Percentiles rank a stretch among this genome's conserved stretches.
phyloP scores from a whole-genome alignment of 2,797 vertebrate species.

The Pagetopsis macropterus region DNA sequence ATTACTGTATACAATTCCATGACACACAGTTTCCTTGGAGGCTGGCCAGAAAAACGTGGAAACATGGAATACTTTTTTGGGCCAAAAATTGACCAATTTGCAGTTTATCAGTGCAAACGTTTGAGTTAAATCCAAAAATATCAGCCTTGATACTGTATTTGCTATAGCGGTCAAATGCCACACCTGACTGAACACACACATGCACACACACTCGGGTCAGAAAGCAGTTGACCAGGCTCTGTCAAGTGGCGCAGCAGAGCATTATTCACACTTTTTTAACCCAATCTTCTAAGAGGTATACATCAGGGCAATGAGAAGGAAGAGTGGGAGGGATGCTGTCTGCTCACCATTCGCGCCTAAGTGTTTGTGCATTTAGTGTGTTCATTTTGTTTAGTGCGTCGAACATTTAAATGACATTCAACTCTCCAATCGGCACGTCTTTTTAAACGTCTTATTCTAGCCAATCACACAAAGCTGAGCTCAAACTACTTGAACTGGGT shows the following conservation, averaged over 20 bases:
- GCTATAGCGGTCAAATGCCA: not conserved
- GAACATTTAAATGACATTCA: conserved; percentile 27
- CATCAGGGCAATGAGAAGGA: not conserved
- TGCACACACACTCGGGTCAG: conserved; percentile 24
- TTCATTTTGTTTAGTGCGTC: conserved; percentile 28
- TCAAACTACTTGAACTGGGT: conserved; percentile 28
- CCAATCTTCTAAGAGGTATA: conserved; percentile 25
- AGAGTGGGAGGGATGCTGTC: conserved; percentile 14
- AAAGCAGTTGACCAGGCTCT: conserved; percentile 39
- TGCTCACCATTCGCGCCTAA: conserved; percentile 36
- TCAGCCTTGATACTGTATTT: not conserved
- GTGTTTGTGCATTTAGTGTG: conserved; percentile 36
- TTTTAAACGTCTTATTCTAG: conserved; percentile 27
- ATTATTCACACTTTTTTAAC: conserved; percentile 58
- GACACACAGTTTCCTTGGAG: not conserved
- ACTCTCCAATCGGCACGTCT: conserved; percentile 5
- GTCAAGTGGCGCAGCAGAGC: conserved; percentile 29
- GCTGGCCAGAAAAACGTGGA: not conserved
- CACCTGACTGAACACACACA: conserved; percentile 9
- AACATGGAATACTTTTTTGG: not conserved
- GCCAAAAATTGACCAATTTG: not conserved
- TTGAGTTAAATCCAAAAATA: not conserved
- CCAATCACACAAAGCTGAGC: conserved; percentile 20
- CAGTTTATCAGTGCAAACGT: not conserved
- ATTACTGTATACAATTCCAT: not conserved